Base-by-base conservation (phyloP, 2,113 vertebrate genomes). In the Chaetodon auriga region DNA sequence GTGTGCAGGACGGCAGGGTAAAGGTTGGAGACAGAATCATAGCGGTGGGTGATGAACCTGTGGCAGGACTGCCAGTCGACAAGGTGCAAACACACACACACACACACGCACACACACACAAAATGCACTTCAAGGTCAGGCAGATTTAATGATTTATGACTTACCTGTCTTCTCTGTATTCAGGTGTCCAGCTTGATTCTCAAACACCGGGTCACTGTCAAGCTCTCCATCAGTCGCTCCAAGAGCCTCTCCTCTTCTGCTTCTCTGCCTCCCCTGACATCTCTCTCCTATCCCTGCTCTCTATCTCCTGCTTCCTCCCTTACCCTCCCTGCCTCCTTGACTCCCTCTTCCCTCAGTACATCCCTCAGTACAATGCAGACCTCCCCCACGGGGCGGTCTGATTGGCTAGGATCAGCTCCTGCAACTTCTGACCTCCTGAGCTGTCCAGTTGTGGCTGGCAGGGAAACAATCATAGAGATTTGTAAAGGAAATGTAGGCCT, bases 391-490 rank as follows among this genome's bases (percentile, higher is more conserved):
- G 94, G 72, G 23, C 92, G 0, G 9, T 88, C 93, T 81, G 96
- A 95, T 89, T 96, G 95, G 71, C 93, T 92, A 1, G 95, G 94
- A 57, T 96, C 96, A 18, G 92, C 94, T 2, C 87, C 93, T 1
- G 84, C 95, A 85, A 89, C 92, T 43, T 94, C 96, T 36, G 97
- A 99, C 58, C 96, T 95, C 65, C 73, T 94, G 57, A 96, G 94
- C 46, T 96, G 96, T 82, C 96, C 97, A 11, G 95, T 99, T 35
- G 95, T 96, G 81, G 95, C 97, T 57, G 98, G 98, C 70, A 97
- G 94, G 62, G 96, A 98, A 93, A 97, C 95, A 70, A 97, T 94
- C 13, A 97, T 99, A 53, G 97, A 97, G 87, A 97, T 99, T 89
- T 96, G 94, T 77, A 99, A 98, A 94, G 97, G 97, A 14, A 95